phyloP scores from a whole-genome alignment of 1,140 invertebrate genomes.

The Globodera rostochiensis region DNA sequence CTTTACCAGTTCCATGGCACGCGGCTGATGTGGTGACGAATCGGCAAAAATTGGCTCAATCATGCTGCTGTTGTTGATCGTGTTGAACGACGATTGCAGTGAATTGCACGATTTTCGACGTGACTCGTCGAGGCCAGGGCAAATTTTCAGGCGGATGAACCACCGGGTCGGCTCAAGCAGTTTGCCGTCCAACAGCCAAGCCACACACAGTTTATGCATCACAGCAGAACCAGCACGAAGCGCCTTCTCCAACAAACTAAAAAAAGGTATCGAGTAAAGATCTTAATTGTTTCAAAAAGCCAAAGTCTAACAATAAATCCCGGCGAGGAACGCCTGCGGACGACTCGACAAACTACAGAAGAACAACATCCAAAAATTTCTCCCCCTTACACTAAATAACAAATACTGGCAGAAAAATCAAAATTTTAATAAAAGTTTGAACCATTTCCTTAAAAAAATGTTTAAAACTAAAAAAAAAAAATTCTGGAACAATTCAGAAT shows the following conservation, averaged over 20 bases:
- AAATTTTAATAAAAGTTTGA: too few relatives aligned
- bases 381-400: too few relatives aligned
- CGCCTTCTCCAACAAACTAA: conserved; percentile 15
- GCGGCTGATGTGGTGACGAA: neutral
- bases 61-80: neutral
- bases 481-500: too few relatives aligned
- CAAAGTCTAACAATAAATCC: too few relatives aligned
- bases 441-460: too few relatives aligned
- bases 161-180: neutral
- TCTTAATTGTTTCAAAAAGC: too few relatives aligned
- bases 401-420: too few relatives aligned
- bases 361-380: too few relatives aligned
- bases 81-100: neutral
- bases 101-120: conserved; percentile 1
- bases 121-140: neutral
- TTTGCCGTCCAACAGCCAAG: conserved; percentile 14
- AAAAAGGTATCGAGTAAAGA: neutral
- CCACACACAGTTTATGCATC: neutral
- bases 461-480: too few relatives aligned
- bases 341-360: too few relatives aligned
- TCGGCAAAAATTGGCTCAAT: neutral
- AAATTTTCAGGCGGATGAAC: neutral
- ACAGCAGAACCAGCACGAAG: neutral
- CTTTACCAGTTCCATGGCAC: neutral
- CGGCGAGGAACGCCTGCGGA: too few relatives aligned